Base-by-base conservation (phyloP, 2,797 vertebrate species). In the Vultur gryphus region DNA sequence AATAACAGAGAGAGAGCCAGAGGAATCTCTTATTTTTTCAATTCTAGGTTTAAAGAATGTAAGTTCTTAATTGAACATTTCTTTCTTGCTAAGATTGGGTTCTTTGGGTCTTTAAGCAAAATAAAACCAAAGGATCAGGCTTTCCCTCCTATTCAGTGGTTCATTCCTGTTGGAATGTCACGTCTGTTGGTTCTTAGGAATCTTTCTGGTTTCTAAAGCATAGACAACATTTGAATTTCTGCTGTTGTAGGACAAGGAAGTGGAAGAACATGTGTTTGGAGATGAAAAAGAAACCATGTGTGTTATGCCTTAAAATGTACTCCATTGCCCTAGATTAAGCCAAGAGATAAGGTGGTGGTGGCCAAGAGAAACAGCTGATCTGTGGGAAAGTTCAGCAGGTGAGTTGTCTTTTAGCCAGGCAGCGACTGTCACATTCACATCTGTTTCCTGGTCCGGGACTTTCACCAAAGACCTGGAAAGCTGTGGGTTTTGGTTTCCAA, bases 301-400 rank as follows among this genome's bases (percentile, higher is more conserved):
- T 58, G 15, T 71, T 59, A 28, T 51, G 26, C 54, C 52, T 59
- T 81, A 66, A 57, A 64, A 61, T 13, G 29, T 57, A 7, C 39
- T 65, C 9, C 6, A 5, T 52, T 72, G n/a, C 55, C 19, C 20
- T 48, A 33, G 70, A 39, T 58, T 20, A 39, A 87, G 69, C 35
- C 48, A 39, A 48, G 48, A 87, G 55, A 18, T 54, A 29, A 70
- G 54, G 35, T 1, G 12, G 10, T 39, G 28, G 37, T 0, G 0
- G 15, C 37, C 6, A 39, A 55, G 78, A 48, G 75, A 23, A 75
- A 19, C 16, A 61, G 37, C 24, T 44, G 59, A 28, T 33, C 29
- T 13, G 13, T 21, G 59, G n/a, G 44, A 8, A 51, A 4, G 33
- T 23, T 66, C 52, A 67, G 48, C 16, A 49, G 12, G 6, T 48